Evolutionary conservation across 2,888 invertebrate species (phyloP).

Genomic region (Drosophila antonietae): DNA sequence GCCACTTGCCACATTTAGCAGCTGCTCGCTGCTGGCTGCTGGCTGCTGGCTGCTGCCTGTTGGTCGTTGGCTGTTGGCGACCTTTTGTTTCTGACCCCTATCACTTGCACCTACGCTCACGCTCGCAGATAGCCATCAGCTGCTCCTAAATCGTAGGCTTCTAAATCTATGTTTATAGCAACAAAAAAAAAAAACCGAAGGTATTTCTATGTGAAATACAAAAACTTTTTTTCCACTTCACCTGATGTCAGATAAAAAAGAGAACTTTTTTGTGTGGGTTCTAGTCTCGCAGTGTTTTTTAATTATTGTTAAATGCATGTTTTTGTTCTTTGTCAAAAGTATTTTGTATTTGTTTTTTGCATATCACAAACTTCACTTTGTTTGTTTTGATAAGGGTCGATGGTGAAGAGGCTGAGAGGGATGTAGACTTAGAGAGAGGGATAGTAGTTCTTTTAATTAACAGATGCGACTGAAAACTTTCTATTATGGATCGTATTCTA

Average conservation of each 20-base stretch:
- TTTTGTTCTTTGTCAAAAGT: neutral
- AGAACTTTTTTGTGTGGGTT: neutral
- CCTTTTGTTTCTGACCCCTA: conserved; percentile 21
- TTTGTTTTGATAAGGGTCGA: neutral
- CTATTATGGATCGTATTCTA: neutral
- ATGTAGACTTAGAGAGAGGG: neutral
- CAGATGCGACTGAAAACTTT: neutral
- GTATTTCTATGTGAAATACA: neutral
- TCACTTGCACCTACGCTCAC: conserved; percentile 11
- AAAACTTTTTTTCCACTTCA: neutral
- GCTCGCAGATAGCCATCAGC: conserved; percentile 22
- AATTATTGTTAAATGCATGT: conserved; percentile 3
- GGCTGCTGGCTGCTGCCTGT: neutral
- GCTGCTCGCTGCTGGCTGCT: conserved; percentile 10
- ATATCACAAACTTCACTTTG: neutral
- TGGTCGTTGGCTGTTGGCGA: conserved; percentile 16
- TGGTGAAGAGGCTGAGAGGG: neutral
- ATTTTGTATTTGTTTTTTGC: neutral
- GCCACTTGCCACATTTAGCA: conserved; percentile 51
- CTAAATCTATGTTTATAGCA: conserved; percentile 2
- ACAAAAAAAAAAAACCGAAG: neutral
- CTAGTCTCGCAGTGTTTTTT: neutral
- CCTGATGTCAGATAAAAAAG: conserved; percentile 22
- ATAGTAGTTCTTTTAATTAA: neutral
- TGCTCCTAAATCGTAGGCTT: conserved; percentile 13